Evolutionary conservation across 2,888 invertebrate genomes (phyloP), one percentile per base, ranked within the genome.

Genomic region (Limnephilus lunatus): DNA sequence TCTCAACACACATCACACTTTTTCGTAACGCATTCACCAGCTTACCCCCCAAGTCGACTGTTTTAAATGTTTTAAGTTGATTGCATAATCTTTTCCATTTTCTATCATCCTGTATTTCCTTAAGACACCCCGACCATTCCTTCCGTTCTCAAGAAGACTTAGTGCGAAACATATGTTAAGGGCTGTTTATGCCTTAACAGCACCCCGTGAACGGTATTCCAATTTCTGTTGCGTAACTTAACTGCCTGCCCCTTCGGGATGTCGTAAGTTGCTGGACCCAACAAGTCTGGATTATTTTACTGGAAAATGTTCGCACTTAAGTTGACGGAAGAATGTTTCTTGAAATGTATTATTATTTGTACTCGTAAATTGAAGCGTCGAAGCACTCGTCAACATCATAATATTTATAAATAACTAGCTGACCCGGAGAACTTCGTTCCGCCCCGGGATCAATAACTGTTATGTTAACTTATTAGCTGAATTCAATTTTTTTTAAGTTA

Each of bases 111-210:
- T 86, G 25, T 86, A 44, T 11, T 48, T 86, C 7, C 68, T 0
- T 25, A 83, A n/a, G 85, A 35, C 3, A 39, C 39, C 85, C 85
- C 25, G 44, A 86, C 39, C 44, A 48, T 39, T 48, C 86, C 86
- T 86, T 39, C 35, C 86, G 83, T 83, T 83, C 83, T 83, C 86
- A 44, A 86, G 68, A 68, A 68, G 86, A 86, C 86, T 86, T 86
- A 86, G 30, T 86, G 86, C 81, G 87, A 90, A 86, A 92, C 92
- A 92, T 82, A 90, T 92, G 92, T 92, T 92, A 91, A 39, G 89
- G 91, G 92, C 89, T 92, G 92, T 92, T 92, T 92, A 92, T 92
- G 92, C 92, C 92, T 92, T 92, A 91, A 92, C 92, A 87, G 91
- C 92, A 81, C 91, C 89, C 91, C 87, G 91, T 90, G 91, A 91